Evolutionary conservation across 2,113 vertebrate species (phyloP).

Genomic region (Trematomus loennbergii): DNA sequence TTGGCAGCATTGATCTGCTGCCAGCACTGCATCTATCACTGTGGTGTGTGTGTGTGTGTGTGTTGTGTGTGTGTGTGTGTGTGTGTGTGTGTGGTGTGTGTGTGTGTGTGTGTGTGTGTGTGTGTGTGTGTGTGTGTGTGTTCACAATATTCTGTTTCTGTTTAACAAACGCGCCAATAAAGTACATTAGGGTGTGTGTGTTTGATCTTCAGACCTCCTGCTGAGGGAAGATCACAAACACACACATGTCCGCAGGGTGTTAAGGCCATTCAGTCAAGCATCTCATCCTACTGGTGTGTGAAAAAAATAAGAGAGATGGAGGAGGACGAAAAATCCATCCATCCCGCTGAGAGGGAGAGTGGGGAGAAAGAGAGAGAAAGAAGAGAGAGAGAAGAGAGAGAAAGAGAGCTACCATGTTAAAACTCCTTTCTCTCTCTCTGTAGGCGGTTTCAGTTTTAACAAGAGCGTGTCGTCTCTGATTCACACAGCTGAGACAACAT

Average conservation of each 20-base stretch:
- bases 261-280: slow-evolving; percentile 69
- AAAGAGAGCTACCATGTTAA: slow-evolving; percentile 45
- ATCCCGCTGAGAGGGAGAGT: background rate
- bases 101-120: slow-evolving; percentile 10
- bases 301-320: slow-evolving; percentile 77
- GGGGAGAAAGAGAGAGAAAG: slow-evolving; percentile 12
- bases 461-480: slow-evolving; percentile 26
- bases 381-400: background rate
- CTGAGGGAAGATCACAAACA: slow-evolving; percentile 47
- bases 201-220: slow-evolving; percentile 34
- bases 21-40: slow-evolving; percentile 88
- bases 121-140: slow-evolving; percentile 3
- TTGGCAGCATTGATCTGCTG: slow-evolving; percentile 97
- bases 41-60: slow-evolving; percentile 12
- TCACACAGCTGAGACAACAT: slow-evolving; percentile 8
- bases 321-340: slow-evolving; percentile 32
- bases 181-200: slow-evolving; percentile 10
- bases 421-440: slow-evolving; percentile 49
- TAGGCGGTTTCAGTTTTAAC: slow-evolving; percentile 56
- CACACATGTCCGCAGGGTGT: slow-evolving; percentile 54
- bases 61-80: slow-evolving; percentile 1
- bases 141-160: slow-evolving; percentile 13
- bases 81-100: slow-evolving; percentile 15
- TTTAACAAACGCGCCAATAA: slow-evolving; percentile 43
- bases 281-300: slow-evolving; percentile 65